Conservation (phyloP, 1,140 invertebrate species). For the Lysiphlebus fabarum region DNA sequence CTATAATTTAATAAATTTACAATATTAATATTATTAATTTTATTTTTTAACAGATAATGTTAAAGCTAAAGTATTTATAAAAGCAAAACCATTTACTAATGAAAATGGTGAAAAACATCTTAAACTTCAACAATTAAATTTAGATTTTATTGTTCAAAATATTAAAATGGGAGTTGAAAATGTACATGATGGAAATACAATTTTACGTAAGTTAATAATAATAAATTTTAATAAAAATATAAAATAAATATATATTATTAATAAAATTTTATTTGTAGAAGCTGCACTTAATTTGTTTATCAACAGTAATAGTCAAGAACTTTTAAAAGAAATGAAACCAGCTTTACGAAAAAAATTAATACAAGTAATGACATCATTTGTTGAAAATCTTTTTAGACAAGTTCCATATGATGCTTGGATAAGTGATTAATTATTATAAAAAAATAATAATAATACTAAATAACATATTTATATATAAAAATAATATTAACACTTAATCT, state of each 20-base stretch:
- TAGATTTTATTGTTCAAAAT: constrained; percentile 76
- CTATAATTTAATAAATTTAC: neutral
- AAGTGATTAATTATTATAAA: constrained; percentile 40
- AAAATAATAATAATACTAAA: neutral
- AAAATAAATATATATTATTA: constrained; percentile 10
- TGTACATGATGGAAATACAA: constrained; percentile 72
- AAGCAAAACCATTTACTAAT: constrained; percentile 61
- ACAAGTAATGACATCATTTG: constrained; percentile 69
- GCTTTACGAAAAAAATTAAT: constrained; percentile 73
- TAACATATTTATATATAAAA: too few species aligned
- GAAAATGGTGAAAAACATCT: constrained; percentile 62
- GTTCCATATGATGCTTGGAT: constrained; percentile 77
- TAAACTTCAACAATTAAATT: constrained; percentile 69
- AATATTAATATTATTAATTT: constrained; percentile 1
- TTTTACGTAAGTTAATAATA: constrained; percentile 65
- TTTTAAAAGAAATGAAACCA: constrained; percentile 82
- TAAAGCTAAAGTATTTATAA: constrained; percentile 78
- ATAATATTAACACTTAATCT: too few species aligned
- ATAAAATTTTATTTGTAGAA: constrained; percentile 55
- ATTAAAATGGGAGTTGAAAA: constrained; percentile 82
- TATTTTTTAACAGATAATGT: constrained; percentile 64
- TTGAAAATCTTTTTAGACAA: constrained; percentile 69
- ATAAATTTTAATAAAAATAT: neutral
- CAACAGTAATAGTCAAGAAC: constrained; percentile 77
- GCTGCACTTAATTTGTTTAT: constrained; percentile 82